Evolutionary conservation across 35 echinoderm and acorn worm genomes (phyloP), one percentile per base, ranked within the genome.

Genomic region (Apostichopus californicus): DNA sequence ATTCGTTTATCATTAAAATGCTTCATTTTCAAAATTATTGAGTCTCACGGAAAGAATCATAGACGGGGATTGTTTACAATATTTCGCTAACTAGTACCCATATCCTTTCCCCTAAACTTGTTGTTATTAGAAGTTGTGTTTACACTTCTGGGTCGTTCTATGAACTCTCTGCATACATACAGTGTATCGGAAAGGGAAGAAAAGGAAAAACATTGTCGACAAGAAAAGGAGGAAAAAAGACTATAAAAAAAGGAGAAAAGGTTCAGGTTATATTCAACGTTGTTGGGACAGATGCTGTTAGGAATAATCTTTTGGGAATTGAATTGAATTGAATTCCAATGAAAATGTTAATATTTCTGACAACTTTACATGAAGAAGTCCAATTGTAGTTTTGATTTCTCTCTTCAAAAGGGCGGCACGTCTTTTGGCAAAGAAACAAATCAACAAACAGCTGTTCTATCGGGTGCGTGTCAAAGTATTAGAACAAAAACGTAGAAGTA

Each of bases 231-330:
- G 18, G 18, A 68, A 18, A 68, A 68, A 68, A 68, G 64, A 66
- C 63, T 17, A 17, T 14, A 68, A 68, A 68, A 17, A 8, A 11
- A 3, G 64, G 18, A 68, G 18, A 68, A 14, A 68, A 14, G 64
- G 18, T 68, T 11, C 64, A 14, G 11, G 11, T 68, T 68, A 68
- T 68, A 14, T 18, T 68, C 11, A 11, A 68, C 11, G 64, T 68
- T 81, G 79, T 81, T 55, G 55, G 52, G 80, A 15, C 21, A 55
- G 80, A 83, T 83, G 80, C 14, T 8, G 46, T 79, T 79, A 13
- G 17, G 80, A 55, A 56, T 83, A 56, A 53, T 83, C 80, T 83
- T 53, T 17, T 83, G 80, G 80, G 80, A 83, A 83, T 83, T 55
- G 80, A n/a, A 18, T 7, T 55, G 12, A 83, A 18, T 2, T 55